Evolutionary conservation across 2,797 vertebrate species (phyloP).

Genomic region (Oreochromis mossambicus): DNA sequence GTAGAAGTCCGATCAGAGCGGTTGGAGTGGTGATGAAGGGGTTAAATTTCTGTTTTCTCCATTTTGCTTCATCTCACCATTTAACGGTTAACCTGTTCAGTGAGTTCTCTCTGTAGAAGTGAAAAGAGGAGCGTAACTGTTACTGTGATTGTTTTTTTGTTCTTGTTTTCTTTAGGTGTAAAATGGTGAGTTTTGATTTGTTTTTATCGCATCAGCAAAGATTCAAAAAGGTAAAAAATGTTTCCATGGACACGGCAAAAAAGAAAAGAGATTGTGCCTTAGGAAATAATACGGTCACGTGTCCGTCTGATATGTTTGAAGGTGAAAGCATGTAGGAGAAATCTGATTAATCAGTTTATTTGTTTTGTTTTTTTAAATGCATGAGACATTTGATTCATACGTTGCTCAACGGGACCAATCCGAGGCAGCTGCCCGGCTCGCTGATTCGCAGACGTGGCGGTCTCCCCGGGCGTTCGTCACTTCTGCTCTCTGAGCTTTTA

Average conservation of each 20-base stretch:
- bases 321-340: not conserved
- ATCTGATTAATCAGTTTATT: not conserved
- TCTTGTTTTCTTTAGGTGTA: not conserved
- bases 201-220: not conserved
- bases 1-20: not conserved
- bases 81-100: constrained; percentile 8
- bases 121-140: not conserved
- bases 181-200: not conserved
- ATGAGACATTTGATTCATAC: constrained; percentile 32
- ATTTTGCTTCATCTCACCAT: not conserved
- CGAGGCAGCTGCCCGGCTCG: constrained; percentile 2
- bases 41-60: not conserved
- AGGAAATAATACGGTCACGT: constrained; percentile 30
- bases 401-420: constrained; percentile 62
- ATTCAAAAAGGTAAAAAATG: not conserved
- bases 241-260: constrained; percentile 5
- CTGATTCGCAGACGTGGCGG: not conserved
- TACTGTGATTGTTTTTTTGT: not conserved
- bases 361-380: constrained; percentile 7
- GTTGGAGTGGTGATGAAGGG: not conserved
- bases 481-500: not conserved
- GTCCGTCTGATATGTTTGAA: not conserved
- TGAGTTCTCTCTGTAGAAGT: not conserved
- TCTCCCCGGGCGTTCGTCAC: not conserved
- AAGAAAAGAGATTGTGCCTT: constrained; percentile 71